These are phyloP conservation scores for Lacanobia wlatinum DNA, from an alignment of 2,888 invertebrate genomes.

Conservation along the genomic window DNA sequence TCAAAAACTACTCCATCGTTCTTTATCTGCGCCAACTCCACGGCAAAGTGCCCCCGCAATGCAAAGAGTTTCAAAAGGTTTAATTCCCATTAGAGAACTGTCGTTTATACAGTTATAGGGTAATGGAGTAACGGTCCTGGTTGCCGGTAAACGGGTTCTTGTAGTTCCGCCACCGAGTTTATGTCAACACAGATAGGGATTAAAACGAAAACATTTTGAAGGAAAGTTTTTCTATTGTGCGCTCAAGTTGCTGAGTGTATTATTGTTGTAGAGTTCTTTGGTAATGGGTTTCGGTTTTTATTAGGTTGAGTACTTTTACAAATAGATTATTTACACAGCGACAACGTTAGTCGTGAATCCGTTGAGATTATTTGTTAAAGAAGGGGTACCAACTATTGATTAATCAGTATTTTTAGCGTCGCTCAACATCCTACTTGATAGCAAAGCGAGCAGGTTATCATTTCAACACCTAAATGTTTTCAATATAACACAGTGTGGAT, in stretches of 20 bases:
- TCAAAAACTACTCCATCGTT: constrained; percentile 53
- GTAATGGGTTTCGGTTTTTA: constrained; percentile 37
- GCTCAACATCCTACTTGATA: too few relatives aligned
- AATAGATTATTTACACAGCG: neutral
- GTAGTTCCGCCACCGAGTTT: constrained; percentile 58
- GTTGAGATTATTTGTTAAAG: neutral
- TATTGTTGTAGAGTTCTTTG: constrained; percentile 35
- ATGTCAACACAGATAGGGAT: constrained; percentile 62
- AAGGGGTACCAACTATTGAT: neutral
- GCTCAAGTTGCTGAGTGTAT: constrained; percentile 47
- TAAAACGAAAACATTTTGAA: constrained; percentile 55
- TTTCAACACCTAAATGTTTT: too few relatives aligned
- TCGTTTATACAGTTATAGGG: constrained; percentile 62
- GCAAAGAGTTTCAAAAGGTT: constrained; percentile 66
- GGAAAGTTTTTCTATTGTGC: constrained; percentile 59
- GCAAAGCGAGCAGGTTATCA: too few relatives aligned
- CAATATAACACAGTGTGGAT: too few relatives aligned
- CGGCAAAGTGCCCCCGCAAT: constrained; percentile 51
- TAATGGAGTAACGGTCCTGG: constrained; percentile 64
- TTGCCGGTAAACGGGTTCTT: constrained; percentile 59
- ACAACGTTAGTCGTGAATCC: neutral
- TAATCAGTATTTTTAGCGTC: too few relatives aligned
- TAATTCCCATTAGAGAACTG: constrained; percentile 66
- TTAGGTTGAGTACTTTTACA: constrained; percentile 21
- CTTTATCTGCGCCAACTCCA: constrained; percentile 53